Evolutionary conservation across 2,888 invertebrate species (phyloP).

Genomic region (Melanargia galathea): DNA sequence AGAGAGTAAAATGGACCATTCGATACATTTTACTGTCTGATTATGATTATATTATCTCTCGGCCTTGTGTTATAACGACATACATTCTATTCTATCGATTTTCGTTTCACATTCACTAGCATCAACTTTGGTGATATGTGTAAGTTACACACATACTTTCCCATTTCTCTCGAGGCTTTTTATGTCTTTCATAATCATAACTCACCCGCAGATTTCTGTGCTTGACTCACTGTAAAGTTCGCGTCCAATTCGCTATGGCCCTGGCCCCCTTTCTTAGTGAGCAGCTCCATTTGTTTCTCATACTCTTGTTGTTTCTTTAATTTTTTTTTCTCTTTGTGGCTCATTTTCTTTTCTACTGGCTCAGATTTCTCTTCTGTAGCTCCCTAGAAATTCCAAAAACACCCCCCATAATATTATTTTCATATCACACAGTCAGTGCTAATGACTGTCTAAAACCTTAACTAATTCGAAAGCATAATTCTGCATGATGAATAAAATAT

Average conservation of each 20-base stretch:
- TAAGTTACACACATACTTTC: too few relatives aligned
- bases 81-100: too few relatives aligned
- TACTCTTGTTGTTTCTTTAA: slow-evolving; percentile 94
- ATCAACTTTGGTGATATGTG: too few relatives aligned
- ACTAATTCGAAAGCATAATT: background rate
- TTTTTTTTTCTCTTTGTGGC: slow-evolving; percentile 96
- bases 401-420: background rate
- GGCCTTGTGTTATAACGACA: too few relatives aligned
- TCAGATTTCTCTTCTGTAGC: slow-evolving; percentile 60
- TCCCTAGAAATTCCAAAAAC: slow-evolving; percentile 38
- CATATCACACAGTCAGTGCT: too few relatives aligned
- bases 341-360: slow-evolving; percentile 87
- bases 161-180: too few relatives aligned
- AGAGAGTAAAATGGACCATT: too few relatives aligned
- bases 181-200: too few relatives aligned
- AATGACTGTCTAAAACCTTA: too few relatives aligned
- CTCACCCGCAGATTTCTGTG: slow-evolving; percentile 85
- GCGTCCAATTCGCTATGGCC: slow-evolving; percentile 94
- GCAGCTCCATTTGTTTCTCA: slow-evolving; percentile 91
- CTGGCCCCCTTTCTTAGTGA: slow-evolving; percentile 93
- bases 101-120: too few relatives aligned
- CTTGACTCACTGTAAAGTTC: slow-evolving; percentile 97
- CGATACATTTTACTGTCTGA: too few relatives aligned
- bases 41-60: too few relatives aligned
- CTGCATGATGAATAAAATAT: slow-evolving; percentile 22